Evolutionary conservation across 2,113 vertebrate species (phyloP).

Genomic region (Elanus axillaris): DNA sequence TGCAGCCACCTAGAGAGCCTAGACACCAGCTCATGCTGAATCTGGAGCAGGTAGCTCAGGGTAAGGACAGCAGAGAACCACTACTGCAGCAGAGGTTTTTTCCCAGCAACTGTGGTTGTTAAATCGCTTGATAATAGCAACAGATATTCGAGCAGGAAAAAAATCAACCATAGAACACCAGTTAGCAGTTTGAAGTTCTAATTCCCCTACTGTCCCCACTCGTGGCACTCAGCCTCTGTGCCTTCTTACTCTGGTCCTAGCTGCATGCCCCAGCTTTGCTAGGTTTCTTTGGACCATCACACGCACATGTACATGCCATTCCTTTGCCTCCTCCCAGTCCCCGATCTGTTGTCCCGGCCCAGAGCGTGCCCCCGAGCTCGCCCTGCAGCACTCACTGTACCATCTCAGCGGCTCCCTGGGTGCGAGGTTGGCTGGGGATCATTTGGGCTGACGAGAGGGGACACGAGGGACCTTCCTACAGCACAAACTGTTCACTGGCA

Average conservation of each 20-base stretch:
- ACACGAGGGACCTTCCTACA: fast-evolving
- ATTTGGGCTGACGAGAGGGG: fast-evolving
- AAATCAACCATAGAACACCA: neutral
- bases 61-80: neutral
- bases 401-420: neutral
- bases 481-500: neutral
- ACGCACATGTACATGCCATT: neutral
- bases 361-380: neutral
- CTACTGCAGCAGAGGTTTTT: neutral
- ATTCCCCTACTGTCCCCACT: neutral
- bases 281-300: neutral
- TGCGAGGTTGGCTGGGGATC: neutral
- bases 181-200: neutral
- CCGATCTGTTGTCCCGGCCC: neutral
- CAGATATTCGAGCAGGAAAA: neutral
- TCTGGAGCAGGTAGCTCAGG: neutral
- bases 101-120: neutral
- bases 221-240: neutral
- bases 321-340: neutral
- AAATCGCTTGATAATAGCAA: neutral
- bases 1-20: neutral
- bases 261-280: neutral
- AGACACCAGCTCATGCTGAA: neutral
- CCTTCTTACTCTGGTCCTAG: neutral
- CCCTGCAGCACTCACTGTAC: neutral